Evolutionary conservation across 2,888 invertebrate genomes (phyloP).

Genomic region (Amitus sp.): DNA sequence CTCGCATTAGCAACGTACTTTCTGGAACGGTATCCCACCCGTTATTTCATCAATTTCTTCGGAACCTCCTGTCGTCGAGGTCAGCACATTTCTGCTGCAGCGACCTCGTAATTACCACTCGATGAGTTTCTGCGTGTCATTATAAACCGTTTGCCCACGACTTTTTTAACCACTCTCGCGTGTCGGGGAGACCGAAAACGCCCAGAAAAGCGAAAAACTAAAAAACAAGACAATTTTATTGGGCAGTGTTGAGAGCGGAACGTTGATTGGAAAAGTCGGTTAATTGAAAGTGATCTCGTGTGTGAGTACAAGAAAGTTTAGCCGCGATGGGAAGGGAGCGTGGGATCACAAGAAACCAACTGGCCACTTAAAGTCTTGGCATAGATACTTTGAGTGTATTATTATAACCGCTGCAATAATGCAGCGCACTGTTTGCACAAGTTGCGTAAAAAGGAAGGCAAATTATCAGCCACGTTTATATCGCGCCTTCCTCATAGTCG

Average conservation of each 20-base stretch:
- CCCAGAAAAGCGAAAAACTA: too few relatives aligned
- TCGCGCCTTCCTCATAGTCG: constrained; percentile 13
- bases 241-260: too few relatives aligned
- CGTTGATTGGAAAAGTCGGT: not conserved
- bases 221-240: too few relatives aligned
- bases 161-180: too few relatives aligned
- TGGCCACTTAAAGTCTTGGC: constrained; percentile 29
- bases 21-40: constrained; percentile 33
- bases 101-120: constrained; percentile 25
- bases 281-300: constrained; percentile 1
- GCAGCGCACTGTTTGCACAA: constrained; percentile 32
- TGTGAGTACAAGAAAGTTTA: constrained; percentile 13
- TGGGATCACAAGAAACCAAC: constrained; percentile 51
- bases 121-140: too few relatives aligned
- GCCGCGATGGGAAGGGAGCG: constrained; percentile 55
- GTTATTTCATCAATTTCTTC: constrained; percentile 31
- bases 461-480: constrained; percentile 20
- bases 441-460: constrained; percentile 38
- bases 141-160: too few relatives aligned
- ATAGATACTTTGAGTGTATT: constrained; percentile 28
- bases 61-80: constrained; percentile 27
- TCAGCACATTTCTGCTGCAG: constrained; percentile 16
- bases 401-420: constrained; percentile 2
- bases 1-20: constrained; percentile 17
- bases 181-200: too few relatives aligned